phyloP scores from a whole-genome alignment of 2,888 invertebrate genomes.

The Callinectes sapidus region DNA sequence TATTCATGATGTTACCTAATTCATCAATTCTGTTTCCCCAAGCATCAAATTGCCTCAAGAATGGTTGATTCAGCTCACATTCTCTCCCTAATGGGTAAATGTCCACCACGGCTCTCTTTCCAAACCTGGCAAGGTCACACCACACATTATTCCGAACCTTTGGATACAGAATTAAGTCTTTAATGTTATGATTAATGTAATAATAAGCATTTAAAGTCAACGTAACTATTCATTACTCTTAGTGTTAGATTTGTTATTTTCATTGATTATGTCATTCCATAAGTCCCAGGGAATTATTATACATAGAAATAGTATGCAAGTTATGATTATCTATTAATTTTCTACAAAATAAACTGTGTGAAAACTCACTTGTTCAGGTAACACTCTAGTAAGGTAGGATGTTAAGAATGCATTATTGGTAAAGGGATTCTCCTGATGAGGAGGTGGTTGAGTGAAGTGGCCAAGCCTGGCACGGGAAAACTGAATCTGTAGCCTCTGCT shows the following conservation, averaged over 20 bases:
- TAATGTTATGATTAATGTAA: not conserved
- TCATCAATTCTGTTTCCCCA: constrained; percentile 79
- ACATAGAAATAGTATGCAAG: not conserved
- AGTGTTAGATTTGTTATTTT: not conserved
- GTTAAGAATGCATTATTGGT: constrained; percentile 64
- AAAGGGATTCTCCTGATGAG: constrained; percentile 62
- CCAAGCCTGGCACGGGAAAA: constrained; percentile 60
- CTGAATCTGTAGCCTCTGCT: constrained; percentile 49
- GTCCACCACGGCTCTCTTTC: constrained; percentile 77
- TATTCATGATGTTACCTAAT: constrained; percentile 74
- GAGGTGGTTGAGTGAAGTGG: constrained; percentile 60
- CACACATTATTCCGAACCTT: constrained; percentile 75
- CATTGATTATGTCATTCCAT: not conserved
- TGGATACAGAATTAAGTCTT: constrained; percentile 32
- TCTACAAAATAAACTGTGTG: not conserved
- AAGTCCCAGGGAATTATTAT: too few species aligned
- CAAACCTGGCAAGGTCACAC: constrained; percentile 77
- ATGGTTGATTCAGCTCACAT: constrained; percentile 78
- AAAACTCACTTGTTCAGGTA: constrained; percentile 34
- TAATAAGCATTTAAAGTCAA: not conserved
- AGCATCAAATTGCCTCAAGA: constrained; percentile 77
- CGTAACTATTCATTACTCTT: not conserved
- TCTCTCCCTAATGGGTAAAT: constrained; percentile 76
- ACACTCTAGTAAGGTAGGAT: constrained; percentile 40
- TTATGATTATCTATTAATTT: not conserved